A percentile compares a stretch with the other conserved stretches of the same genome.
Conservation (phyloP, 2,797 vertebrate genomes). For the Champsocephalus esox region DNA sequence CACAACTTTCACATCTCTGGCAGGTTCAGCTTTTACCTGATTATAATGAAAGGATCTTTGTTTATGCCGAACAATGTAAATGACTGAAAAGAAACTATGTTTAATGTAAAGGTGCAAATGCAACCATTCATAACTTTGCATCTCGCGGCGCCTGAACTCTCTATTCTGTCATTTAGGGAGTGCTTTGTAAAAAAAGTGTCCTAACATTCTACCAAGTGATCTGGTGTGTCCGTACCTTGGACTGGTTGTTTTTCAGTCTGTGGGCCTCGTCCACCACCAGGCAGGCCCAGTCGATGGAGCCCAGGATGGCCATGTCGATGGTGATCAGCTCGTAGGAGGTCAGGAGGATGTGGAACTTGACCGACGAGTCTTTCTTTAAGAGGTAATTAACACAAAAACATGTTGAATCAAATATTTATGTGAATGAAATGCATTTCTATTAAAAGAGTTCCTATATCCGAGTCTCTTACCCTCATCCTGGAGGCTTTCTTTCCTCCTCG, state of each 20-base stretch:
- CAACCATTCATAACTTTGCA: no score
- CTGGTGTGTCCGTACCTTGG: conserved; percentile 85
- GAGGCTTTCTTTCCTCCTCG: conserved; percentile 97
- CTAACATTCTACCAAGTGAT: background rate
- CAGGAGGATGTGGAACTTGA: conserved; percentile 96
- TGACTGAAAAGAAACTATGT: no score
- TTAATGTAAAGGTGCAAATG: no score
- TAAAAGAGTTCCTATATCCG: background rate
- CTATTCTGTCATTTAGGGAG: background rate
- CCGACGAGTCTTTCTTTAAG: conserved; percentile 94
- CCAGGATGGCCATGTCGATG: conserved; percentile 95
- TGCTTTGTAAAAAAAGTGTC: background rate
- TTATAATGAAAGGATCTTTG: no score
- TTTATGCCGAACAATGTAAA: no score
- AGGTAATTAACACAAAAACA: background rate
- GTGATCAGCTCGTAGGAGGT: conserved; percentile 98
- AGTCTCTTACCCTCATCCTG: conserved; percentile 91
- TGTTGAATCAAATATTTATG: background rate
- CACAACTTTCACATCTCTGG: no score
- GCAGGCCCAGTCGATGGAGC: conserved; percentile 98
- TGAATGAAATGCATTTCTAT: background rate
- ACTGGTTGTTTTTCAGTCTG: conserved; percentile 98
- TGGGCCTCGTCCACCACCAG: conserved; percentile 98
- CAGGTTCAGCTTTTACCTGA: background rate
- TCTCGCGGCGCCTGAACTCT: background rate